Evolutionary conservation across 1,140 invertebrate genomes (phyloP).

Genomic region (Solen grandis): DNA sequence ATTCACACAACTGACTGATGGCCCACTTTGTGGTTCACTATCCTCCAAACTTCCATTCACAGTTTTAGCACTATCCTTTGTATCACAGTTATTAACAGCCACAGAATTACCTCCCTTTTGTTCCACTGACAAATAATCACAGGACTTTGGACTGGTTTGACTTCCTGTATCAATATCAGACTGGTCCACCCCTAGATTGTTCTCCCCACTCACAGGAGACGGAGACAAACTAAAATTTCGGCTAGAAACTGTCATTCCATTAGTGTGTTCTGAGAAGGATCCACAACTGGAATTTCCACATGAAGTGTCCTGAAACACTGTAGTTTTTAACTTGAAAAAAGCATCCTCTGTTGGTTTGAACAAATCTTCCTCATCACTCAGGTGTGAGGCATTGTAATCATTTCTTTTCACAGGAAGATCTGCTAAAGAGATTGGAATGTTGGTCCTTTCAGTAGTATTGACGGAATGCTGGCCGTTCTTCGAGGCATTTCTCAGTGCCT

Average conservation of each 20-base stretch:
- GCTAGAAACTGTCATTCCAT: conserved; percentile 17
- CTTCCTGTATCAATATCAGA: neutral
- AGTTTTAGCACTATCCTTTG: too few relatives aligned
- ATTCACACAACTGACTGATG: too few relatives aligned
- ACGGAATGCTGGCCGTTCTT: neutral
- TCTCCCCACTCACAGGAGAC: conserved; percentile 34
- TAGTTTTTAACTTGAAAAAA: conserved; percentile 35
- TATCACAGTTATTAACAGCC: too few relatives aligned
- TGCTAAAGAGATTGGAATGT: conserved; percentile 3
- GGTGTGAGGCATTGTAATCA: neutral
- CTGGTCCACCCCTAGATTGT: neutral
- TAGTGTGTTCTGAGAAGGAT: conserved; percentile 40
- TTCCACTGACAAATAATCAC: too few relatives aligned
- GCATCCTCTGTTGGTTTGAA: conserved; percentile 46
- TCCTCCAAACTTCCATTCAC: too few relatives aligned
- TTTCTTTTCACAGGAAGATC: neutral
- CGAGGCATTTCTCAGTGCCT: neutral
- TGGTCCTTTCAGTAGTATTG: neutral
- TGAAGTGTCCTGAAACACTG: conserved; percentile 4
- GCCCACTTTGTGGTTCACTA: too few relatives aligned
- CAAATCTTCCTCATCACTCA: conserved; percentile 29
- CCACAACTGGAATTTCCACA: conserved; percentile 40
- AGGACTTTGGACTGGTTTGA: too few relatives aligned
- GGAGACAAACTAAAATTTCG: conserved; percentile 47
- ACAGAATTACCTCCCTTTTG: too few relatives aligned